Evolutionary conservation across 2,888 invertebrate genomes (phyloP).

Genomic region (Bembecia ichneumoniformis): DNA sequence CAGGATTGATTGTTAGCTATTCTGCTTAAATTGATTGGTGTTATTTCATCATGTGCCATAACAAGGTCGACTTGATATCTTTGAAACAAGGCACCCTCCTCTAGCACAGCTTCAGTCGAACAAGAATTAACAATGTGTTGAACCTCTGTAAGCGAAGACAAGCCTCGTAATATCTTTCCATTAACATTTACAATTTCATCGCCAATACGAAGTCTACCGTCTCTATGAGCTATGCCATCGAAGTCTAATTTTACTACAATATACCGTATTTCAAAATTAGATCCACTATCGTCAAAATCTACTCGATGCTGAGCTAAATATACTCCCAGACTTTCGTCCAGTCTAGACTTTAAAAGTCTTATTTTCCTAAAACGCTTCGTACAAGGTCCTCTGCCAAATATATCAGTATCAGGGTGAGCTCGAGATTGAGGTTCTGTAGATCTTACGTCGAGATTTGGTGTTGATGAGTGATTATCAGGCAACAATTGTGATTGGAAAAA

Average conservation of each 20-base stretch:
- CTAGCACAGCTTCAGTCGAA: conserved; percentile 55
- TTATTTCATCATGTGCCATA: conserved; percentile 76
- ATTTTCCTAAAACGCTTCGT: conserved; percentile 76
- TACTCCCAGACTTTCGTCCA: conserved; percentile 79
- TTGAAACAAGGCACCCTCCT: conserved; percentile 50
- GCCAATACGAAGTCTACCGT: conserved; percentile 85
- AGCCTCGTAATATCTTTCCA: conserved; percentile 82
- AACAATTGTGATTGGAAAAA: conserved; percentile 60
- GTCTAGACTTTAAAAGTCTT: conserved; percentile 75
- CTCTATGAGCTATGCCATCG: conserved; percentile 80
- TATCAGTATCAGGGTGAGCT: conserved; percentile 43
- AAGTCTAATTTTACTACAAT: conserved; percentile 76
- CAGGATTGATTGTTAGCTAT: conserved; percentile 48
- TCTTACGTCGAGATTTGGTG: conserved; percentile 37
- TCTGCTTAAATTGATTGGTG: conserved; percentile 64
- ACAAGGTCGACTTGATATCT: conserved; percentile 73
- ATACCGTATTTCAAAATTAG: conserved; percentile 74
- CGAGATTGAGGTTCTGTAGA: conserved; percentile 37
- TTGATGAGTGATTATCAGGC: conserved; percentile 42
- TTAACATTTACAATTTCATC: conserved; percentile 94
- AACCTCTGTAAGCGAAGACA: conserved; percentile 77
- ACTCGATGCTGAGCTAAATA: conserved; percentile 78
- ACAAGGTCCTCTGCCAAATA: conserved; percentile 72
- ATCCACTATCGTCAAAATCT: conserved; percentile 62
- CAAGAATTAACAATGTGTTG: conserved; percentile 71